phyloP scores from a whole-genome alignment of 1,140 invertebrate genomes.

The Nilaparvata lugens region DNA sequence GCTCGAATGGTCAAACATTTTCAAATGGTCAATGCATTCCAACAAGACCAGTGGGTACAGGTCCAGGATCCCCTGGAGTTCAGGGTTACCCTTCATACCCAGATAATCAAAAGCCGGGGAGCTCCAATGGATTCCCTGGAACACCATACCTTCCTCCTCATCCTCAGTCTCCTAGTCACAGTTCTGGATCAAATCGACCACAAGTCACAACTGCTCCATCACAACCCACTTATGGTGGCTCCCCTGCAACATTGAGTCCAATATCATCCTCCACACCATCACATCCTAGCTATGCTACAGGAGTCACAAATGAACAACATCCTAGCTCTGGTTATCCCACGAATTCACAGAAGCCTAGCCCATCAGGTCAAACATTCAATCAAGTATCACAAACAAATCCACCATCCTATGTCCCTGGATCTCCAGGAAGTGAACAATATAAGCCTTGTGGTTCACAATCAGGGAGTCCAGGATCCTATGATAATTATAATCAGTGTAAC shows the following conservation, averaged over 20 bases:
- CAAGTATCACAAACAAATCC: too few relatives aligned
- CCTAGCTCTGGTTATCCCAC: constrained; percentile 26
- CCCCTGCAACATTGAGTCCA: constrained; percentile 23
- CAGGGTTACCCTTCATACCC: constrained; percentile 20
- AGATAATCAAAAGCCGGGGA: constrained; percentile 18
- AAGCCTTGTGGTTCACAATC: too few relatives aligned
- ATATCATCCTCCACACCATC: constrained; percentile 23
- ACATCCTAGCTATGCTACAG: too few relatives aligned
- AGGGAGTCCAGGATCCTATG: too few relatives aligned
- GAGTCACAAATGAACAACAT: constrained; percentile 21
- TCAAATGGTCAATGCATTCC: too few relatives aligned
- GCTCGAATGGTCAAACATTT: background rate
- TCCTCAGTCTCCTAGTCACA: constrained; percentile 25
- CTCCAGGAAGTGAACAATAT: constrained; percentile 18
- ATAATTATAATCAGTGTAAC: too few relatives aligned
- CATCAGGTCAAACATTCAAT: constrained; percentile 24
- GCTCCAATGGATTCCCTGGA: constrained; percentile 18
- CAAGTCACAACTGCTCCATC: constrained; percentile 22
- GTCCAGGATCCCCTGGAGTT: constrained; percentile 11
- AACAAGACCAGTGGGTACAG: too few relatives aligned
- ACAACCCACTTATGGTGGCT: constrained; percentile 22
- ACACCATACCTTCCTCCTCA: constrained; percentile 24
- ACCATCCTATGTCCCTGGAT: constrained; percentile 23
- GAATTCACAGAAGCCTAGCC: constrained; percentile 28
- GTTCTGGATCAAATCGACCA: constrained; percentile 23